These are phyloP conservation scores for Caenorhabditis latens DNA, from an alignment of 1,140 invertebrate genomes.

Conservation along the genomic window DNA sequence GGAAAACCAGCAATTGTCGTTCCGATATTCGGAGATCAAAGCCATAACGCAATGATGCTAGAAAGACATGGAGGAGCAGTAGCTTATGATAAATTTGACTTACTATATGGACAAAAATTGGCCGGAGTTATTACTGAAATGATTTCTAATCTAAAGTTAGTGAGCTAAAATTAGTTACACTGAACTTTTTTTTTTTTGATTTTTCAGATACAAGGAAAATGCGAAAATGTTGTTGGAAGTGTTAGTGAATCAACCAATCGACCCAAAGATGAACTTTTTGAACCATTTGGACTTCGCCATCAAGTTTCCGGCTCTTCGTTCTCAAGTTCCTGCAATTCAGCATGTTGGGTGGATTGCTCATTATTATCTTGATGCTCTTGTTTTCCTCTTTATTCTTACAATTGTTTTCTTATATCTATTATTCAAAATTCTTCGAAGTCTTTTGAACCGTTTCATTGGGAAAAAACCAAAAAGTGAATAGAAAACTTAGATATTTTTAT, in stretches of 20 bases:
- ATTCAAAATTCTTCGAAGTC: neutral
- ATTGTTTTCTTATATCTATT: neutral
- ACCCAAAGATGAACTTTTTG: conserved; percentile 7
- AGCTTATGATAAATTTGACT: conserved; percentile 1
- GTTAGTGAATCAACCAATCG: neutral
- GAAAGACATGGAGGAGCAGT: conserved; percentile 27
- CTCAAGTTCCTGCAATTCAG: conserved; percentile 8
- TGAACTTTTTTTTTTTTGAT: neutral
- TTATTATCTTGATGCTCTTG: conserved; percentile 13
- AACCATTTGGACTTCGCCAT: conserved; percentile 27
- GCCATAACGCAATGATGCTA: neutral
- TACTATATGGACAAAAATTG: neutral
- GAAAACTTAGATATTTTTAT: neutral
- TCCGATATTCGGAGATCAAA: conserved; percentile 39
- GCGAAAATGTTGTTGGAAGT: conserved; percentile 7
- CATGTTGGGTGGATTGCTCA: neutral
- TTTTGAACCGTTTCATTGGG: neutral
- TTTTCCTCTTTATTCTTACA: neutral
- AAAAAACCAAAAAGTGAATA: neutral
- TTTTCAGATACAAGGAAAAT: neutral
- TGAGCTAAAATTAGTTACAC: neutral
- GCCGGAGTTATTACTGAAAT: neutral
- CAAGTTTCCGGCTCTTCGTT: neutral
- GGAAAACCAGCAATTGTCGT: conserved; percentile 68
- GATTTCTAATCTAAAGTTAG: conserved; percentile 1